A percentile compares a stretch with the other conserved stretches of the same genome.
phyloP scores from a whole-genome alignment of 2,113 vertebrate genomes.

The Agapornis roseicollis region DNA sequence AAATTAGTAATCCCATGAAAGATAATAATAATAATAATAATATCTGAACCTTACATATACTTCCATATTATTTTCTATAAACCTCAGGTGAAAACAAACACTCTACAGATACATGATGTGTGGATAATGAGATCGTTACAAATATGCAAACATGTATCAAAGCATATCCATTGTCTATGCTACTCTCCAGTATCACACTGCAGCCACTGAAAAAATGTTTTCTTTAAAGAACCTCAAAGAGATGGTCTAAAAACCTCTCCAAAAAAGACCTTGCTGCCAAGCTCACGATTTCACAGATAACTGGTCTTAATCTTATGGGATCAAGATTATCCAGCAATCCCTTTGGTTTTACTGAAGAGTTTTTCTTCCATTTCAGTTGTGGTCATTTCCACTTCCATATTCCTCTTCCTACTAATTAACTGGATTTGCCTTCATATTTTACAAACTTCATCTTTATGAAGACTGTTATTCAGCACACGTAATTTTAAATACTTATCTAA shows the following conservation, averaged over 20 bases:
- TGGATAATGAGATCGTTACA: neutral
- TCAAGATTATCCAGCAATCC: neutral
- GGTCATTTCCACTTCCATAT: neutral
- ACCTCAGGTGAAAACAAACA: neutral
- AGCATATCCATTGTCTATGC: rapidly evolving
- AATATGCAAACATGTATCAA: neutral
- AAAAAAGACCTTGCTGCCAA: neutral
- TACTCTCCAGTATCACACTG: neutral
- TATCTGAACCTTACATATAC: neutral
- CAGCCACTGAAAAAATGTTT: neutral
- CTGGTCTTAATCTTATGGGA: neutral
- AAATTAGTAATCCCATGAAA: neutral
- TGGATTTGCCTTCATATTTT: neutral
- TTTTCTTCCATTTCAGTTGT: neutral
- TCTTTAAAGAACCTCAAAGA: neutral
- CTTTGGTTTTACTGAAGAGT: neutral
- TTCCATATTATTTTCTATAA: neutral
- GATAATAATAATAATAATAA: neutral
- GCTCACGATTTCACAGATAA: neutral
- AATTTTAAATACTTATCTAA: neutral
- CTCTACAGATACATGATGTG: neutral
- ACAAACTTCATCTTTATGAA: neutral
- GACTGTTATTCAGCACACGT: neutral
- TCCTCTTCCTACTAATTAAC: neutral
- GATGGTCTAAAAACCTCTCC: neutral